Evolutionary conservation across 2,113 vertebrate genomes (phyloP).

Genomic region (Pseudopipra pipra): DNA sequence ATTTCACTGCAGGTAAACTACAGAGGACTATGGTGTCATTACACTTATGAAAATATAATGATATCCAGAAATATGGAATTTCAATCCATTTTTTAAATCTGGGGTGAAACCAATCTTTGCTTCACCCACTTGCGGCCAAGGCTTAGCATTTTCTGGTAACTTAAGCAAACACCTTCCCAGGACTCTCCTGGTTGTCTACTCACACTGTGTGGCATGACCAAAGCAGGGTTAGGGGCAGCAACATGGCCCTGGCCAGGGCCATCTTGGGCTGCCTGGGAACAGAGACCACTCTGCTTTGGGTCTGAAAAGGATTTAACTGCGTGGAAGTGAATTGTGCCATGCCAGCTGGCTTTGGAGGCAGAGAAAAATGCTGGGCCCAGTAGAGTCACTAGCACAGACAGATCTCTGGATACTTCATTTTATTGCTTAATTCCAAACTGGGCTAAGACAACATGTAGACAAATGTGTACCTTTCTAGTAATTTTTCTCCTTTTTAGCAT

Average conservation of each 20-base stretch:
- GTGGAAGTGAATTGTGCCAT: neutral
- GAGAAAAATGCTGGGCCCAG: neutral
- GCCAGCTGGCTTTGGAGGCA: neutral
- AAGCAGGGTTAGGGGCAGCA: neutral
- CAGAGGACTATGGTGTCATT: neutral
- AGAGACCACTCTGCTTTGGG: neutral
- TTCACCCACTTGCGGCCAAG: neutral
- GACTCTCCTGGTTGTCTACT: neutral
- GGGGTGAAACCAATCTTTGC: neutral
- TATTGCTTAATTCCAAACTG: neutral
- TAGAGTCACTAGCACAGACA: too few relatives aligned
- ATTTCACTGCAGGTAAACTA: neutral
- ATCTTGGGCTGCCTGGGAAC: fast-evolving
- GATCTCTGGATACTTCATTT: neutral
- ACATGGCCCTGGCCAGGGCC: neutral
- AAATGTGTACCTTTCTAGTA: neutral
- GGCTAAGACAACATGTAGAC: neutral
- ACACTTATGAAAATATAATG: neutral
- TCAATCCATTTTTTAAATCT: neutral
- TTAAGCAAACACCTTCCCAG: neutral
- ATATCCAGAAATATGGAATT: neutral
- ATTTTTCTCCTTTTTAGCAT: neutral
- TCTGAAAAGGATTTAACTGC: neutral
- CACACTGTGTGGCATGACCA: fast-evolving
- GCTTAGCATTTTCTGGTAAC: neutral